Conservation (phyloP, 2,888 invertebrate species). For the Agrotis clavis region DNA sequence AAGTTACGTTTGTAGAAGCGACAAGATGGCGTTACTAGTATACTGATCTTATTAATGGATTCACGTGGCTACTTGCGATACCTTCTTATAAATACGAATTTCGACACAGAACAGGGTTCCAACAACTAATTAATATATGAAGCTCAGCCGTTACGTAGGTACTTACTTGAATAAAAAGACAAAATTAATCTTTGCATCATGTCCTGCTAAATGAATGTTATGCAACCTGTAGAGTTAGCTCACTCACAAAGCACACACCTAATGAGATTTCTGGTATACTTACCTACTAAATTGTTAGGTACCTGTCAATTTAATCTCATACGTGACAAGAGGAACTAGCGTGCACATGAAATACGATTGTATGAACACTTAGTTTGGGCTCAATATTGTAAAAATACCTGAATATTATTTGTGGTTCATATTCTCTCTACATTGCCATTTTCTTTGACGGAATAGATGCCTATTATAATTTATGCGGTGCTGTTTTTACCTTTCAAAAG, state of each 20-base stretch:
- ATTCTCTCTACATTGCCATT: too few relatives aligned
- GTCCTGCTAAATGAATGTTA: not conserved
- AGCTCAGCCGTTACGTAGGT: not conserved
- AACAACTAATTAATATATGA: too few relatives aligned
- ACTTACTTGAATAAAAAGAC: too few relatives aligned
- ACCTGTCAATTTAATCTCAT: not conserved
- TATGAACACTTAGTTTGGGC: not conserved
- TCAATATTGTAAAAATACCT: not conserved
- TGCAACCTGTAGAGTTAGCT: not conserved
- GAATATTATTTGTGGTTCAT: not conserved
- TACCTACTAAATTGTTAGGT: not conserved
- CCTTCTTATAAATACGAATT: too few relatives aligned
- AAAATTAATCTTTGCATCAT: too few relatives aligned
- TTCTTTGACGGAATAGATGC: too few relatives aligned
- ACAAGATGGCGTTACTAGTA: constrained; percentile 1
- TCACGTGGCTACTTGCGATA: too few relatives aligned
- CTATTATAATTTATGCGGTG: too few relatives aligned
- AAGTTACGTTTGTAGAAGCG: not conserved
- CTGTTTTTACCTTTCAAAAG: too few relatives aligned
- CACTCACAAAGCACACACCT: not conserved
- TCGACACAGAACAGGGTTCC: too few relatives aligned
- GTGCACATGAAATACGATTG: not conserved
- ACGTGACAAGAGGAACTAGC: not conserved
- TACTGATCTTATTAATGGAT: not conserved
- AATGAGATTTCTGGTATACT: not conserved